Conservation (phyloP, 2,888 invertebrate genomes). For the Euphydryas editha region DNA sequence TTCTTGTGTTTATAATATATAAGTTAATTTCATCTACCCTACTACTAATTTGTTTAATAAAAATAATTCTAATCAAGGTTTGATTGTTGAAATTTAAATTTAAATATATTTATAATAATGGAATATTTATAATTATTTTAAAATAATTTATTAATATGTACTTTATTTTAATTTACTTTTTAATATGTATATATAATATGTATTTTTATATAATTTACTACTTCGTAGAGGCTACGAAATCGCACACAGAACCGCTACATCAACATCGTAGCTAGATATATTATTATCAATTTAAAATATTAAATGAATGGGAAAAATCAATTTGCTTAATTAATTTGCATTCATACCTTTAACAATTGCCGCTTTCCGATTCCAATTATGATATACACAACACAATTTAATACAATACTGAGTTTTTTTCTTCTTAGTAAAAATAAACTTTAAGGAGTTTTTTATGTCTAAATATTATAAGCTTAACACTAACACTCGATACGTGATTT, state of each 20-base stretch:
- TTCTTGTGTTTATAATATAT: too few relatives aligned
- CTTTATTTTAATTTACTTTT: too few relatives aligned
- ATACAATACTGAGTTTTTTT: conserved; percentile 7
- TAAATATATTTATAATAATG: too few relatives aligned
- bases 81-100: too few relatives aligned
- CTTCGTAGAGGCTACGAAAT: too few relatives aligned
- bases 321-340: conserved; percentile 21
- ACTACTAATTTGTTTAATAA: too few relatives aligned
- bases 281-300: conserved; percentile 8
- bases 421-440: not conserved
- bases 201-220: too few relatives aligned
- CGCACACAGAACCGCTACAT: not conserved
- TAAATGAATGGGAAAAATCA: conserved; percentile 20
- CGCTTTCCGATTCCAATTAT: conserved; percentile 19
- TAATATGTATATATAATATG: too few relatives aligned
- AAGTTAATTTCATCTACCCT: too few relatives aligned
- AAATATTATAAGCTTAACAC: conserved; percentile 12
- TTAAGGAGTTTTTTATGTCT: conserved; percentile 15
- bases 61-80: too few relatives aligned
- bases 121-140: too few relatives aligned
- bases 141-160: too few relatives aligned
- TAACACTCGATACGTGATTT: conserved; percentile 22
- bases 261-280: not conserved
- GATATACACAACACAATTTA: conserved; percentile 23
- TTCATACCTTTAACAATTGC: conserved; percentile 33